Conservation (phyloP, 2,797 vertebrate genomes). For the Eutrigla gurnardus region DNA sequence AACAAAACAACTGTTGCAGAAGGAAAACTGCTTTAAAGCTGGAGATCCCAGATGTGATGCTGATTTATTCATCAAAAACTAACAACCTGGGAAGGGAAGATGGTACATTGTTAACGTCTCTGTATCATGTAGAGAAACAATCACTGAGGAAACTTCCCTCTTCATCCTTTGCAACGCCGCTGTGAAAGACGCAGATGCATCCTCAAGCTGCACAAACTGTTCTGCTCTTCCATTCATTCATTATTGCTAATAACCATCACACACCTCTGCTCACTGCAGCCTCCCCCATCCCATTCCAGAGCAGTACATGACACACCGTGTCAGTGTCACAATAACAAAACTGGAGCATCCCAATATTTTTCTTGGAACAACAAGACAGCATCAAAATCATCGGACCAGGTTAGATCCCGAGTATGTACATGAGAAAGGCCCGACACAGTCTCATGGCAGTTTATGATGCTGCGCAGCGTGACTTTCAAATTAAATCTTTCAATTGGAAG, state of each 20-base stretch:
- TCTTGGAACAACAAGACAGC: background rate
- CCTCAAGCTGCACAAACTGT: background rate
- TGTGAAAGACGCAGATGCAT: background rate
- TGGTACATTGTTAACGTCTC: background rate
- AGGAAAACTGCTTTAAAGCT: background rate
- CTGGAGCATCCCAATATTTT: background rate
- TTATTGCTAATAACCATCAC: background rate
- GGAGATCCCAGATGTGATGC: slow-evolving; percentile 9
- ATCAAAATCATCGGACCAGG: background rate
- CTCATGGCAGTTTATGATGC: too few relatives aligned
- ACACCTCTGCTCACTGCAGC: background rate
- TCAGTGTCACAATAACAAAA: background rate
- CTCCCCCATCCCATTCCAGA: background rate
- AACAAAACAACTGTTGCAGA: background rate
- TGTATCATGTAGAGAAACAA: background rate
- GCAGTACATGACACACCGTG: too few relatives aligned
- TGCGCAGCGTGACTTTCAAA: too few relatives aligned
- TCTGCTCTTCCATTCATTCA: background rate
- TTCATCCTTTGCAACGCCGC: background rate
- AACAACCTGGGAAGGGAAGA: slow-evolving; percentile 8
- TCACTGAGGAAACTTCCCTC: background rate
- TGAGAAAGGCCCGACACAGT: too few relatives aligned
- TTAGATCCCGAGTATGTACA: background rate
- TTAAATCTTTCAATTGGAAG: too few relatives aligned
- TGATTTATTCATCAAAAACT: slow-evolving; percentile 24